phyloP scores from a whole-genome alignment of 2,797 vertebrate genomes.

The Vireo griseus region DNA sequence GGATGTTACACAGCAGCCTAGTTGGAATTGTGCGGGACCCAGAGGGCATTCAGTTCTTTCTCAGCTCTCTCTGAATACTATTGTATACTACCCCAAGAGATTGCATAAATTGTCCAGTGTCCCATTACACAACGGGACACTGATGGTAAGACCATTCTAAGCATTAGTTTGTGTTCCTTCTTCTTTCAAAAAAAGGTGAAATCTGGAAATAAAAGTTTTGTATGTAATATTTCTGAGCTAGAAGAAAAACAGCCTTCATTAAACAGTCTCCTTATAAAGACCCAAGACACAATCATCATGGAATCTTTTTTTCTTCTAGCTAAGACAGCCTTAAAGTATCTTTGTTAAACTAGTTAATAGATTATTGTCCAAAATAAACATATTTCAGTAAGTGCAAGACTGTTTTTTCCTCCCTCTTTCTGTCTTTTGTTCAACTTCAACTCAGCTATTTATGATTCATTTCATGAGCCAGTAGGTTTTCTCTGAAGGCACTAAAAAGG shows the following conservation, averaged over 20 bases:
- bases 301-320: background rate
- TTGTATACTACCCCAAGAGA: background rate
- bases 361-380: slow-evolving; percentile 30
- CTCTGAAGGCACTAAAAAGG: slow-evolving; percentile 65
- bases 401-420: slow-evolving; percentile 33
- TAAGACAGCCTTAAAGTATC: background rate
- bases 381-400: slow-evolving; percentile 42
- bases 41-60: background rate
- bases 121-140: background rate
- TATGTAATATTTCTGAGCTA: background rate
- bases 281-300: background rate
- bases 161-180: background rate
- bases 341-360: slow-evolving; percentile 50
- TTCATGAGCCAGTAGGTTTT: slow-evolving; percentile 67
- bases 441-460: slow-evolving; percentile 73
- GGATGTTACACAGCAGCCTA: background rate
- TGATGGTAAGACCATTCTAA: background rate
- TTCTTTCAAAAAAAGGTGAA: background rate
- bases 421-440: slow-evolving; percentile 46
- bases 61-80: background rate
- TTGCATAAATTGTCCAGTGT: background rate
- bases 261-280: background rate
- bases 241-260: background rate
- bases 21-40: background rate
- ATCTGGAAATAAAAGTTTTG: background rate